Percentiles rank a stretch among this genome's conserved stretches.
Evolutionary conservation across 1,140 invertebrate species (phyloP).

Genomic region (Thaumetopoea pityocampa): DNA sequence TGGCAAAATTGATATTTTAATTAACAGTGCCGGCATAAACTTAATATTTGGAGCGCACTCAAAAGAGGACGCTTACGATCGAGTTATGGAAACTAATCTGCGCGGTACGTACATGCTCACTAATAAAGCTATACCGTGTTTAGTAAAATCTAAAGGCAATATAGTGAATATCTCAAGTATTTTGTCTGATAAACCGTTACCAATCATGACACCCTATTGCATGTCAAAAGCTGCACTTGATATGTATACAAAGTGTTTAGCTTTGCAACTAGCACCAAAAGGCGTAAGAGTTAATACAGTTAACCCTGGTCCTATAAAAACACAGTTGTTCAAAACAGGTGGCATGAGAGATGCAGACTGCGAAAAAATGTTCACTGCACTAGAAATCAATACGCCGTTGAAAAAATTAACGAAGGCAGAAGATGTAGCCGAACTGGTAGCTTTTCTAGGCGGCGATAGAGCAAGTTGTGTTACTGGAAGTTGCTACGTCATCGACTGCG

Average conservation of each 20-base stretch:
- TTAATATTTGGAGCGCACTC: constrained; percentile 75
- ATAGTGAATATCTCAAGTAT: constrained; percentile 90
- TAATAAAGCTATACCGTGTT: constrained; percentile 82
- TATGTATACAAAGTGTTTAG: constrained; percentile 84
- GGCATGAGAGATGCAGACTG: constrained; percentile 34
- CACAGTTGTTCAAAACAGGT: constrained; percentile 80
- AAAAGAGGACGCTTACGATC: constrained; percentile 82
- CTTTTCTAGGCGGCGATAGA: constrained; percentile 50
- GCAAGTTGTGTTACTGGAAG: constrained; percentile 46
- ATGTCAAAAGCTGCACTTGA: constrained; percentile 89
- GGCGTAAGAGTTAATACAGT: constrained; percentile 86
- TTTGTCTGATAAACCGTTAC: constrained; percentile 78
- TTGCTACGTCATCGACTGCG: constrained; percentile 43
- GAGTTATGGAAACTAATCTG: constrained; percentile 84
- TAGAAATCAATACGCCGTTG: constrained; percentile 30
- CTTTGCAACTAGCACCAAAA: constrained; percentile 81
- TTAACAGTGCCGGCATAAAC: constrained; percentile 87
- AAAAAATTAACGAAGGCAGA: constrained; percentile 33
- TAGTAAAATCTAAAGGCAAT: constrained; percentile 83
- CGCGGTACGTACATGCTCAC: constrained; percentile 84
- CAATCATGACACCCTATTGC: constrained; percentile 81
- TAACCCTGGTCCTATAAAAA: constrained; percentile 84
- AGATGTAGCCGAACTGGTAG: constrained; percentile 46
- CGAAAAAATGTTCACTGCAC: constrained; percentile 27
- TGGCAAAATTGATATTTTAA: constrained; percentile 80